A percentile compares a stretch with the other conserved stretches of the same genome.
Evolutionary conservation across 2,797 vertebrate species (phyloP).

Genomic region (Tauraco hartlaubi): DNA sequence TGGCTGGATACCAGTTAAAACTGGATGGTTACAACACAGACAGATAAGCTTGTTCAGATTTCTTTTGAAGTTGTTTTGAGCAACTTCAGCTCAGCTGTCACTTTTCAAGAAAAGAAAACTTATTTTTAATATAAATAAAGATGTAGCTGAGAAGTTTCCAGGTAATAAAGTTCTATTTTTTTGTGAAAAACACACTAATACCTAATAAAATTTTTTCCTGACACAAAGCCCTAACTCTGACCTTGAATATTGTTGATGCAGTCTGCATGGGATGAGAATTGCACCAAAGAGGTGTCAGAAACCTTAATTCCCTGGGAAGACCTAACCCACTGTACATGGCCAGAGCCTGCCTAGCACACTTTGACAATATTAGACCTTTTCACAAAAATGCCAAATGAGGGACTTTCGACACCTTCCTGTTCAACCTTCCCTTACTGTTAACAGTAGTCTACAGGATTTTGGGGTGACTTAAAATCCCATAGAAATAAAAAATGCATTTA

Average conservation of each 20-base stretch:
- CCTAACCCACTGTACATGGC: rapidly evolving
- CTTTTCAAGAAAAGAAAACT: background rate
- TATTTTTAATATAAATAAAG: background rate
- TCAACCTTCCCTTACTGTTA: background rate
- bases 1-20: background rate
- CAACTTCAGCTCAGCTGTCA: background rate
- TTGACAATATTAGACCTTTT: background rate
- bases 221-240: background rate
- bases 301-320: background rate
- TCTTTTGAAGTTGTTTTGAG: background rate
- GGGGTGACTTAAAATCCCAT: background rate
- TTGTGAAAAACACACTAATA: background rate
- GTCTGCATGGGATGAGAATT: background rate
- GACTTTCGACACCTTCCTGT: background rate
- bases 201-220: background rate
- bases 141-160: background rate
- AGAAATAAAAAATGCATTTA: background rate
- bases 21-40: background rate
- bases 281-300: background rate
- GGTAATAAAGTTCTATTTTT: background rate
- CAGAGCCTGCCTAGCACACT: background rate
- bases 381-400: background rate
- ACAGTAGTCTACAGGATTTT: background rate
- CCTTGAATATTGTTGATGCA: background rate
- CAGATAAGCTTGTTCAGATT: background rate